phyloP scores from a whole-genome alignment of 2,113 vertebrate species.

The Xerus inauris region DNA sequence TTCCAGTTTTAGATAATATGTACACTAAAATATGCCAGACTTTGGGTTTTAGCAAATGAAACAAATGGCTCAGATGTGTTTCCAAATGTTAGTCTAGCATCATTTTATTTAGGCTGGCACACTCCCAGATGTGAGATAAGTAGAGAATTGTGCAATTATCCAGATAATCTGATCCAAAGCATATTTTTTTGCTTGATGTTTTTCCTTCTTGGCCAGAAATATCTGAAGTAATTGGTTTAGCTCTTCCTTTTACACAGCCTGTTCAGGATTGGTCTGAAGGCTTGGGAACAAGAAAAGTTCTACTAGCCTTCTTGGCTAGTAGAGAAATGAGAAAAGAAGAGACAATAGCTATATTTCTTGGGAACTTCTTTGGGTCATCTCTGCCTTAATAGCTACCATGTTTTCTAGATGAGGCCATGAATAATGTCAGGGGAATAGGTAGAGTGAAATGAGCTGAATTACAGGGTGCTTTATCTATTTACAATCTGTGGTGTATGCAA shows the following conservation, averaged over 20 bases:
- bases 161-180: slow-evolving; percentile 16
- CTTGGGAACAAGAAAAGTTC: neutral
- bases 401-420: slow-evolving; percentile 5
- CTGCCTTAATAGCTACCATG: neutral
- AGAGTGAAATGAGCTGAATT: slow-evolving; percentile 14
- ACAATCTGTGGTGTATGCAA: neutral
- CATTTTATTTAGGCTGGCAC: slow-evolving; percentile 38
- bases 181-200: neutral
- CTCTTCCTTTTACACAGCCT: neutral
- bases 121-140: slow-evolving; percentile 31
- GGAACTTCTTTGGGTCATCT: neutral
- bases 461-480: neutral
- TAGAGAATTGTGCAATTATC: neutral
- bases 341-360: neutral
- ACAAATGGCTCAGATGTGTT: slow-evolving; percentile 36
- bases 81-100: slow-evolving; percentile 57
- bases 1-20: slow-evolving; percentile 40
- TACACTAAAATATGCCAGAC: slow-evolving; percentile 43
- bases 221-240: slow-evolving; percentile 27
- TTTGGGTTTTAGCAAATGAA: slow-evolving; percentile 53
- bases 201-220: neutral
- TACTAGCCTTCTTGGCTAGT: neutral
- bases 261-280: neutral
- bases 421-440: neutral
- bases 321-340: slow-evolving; percentile 5